phyloP scores from a whole-genome alignment of 2,797 vertebrate species.

The Echeneis naucrates region DNA sequence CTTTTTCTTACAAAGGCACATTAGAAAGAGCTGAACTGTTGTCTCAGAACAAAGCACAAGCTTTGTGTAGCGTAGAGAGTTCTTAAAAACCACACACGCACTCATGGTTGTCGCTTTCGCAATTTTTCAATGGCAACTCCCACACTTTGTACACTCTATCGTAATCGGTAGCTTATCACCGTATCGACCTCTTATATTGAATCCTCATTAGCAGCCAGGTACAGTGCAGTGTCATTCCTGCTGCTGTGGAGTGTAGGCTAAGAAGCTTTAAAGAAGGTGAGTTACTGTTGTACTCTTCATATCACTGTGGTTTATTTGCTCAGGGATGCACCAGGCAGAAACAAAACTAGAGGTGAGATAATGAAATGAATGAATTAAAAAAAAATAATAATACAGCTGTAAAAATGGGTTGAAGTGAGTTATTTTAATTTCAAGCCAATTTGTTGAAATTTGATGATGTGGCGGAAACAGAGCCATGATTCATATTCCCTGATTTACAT shows the following conservation, averaged over 20 bases:
- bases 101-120: slow-evolving; percentile 14
- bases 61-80: slow-evolving; percentile 13
- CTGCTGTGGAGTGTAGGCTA: slow-evolving; percentile 16
- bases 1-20: slow-evolving; percentile 16
- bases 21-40: slow-evolving; percentile 4
- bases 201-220: slow-evolving; percentile 64
- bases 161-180: slow-evolving; percentile 43
- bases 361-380: no score
- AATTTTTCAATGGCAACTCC: slow-evolving; percentile 53
- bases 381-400: no score
- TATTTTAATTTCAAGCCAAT: no score
- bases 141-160: slow-evolving; percentile 35
- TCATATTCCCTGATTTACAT: no score
- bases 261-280: slow-evolving; percentile 25
- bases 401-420: no score
- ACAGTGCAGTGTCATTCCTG: slow-evolving; percentile 26
- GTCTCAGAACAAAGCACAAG: slow-evolving; percentile 19
- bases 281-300: slow-evolving; percentile 17
- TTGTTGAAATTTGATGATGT: no score
- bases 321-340: not conserved
- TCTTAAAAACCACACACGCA: slow-evolving; percentile 23
- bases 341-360: not conserved
- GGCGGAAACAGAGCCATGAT: no score
- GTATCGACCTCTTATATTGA: slow-evolving; percentile 57
- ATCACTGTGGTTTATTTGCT: slow-evolving; percentile 1